Conservation (phyloP, 2,888 invertebrate genomes). For the Apodemia zela region DNA sequence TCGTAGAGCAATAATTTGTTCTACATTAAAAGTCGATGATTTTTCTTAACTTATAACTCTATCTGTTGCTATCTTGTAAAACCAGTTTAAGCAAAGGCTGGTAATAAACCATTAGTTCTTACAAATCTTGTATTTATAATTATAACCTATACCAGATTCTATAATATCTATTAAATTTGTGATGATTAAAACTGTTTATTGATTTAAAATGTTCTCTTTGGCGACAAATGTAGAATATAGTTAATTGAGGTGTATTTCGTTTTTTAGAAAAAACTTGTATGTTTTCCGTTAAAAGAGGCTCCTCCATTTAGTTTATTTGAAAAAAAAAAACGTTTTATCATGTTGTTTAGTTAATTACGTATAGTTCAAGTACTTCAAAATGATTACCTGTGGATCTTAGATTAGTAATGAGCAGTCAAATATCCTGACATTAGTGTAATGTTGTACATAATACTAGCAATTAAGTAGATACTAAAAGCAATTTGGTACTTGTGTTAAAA, state of each 20-base stretch:
- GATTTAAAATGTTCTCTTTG: background rate
- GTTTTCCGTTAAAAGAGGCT: background rate
- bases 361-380: background rate
- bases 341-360: conserved; percentile 27
- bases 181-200: background rate
- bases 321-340: conserved; percentile 28
- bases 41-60: too few species aligned
- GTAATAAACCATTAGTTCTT: background rate
- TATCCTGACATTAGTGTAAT: conserved; percentile 62
- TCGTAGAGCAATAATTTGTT: too few species aligned
- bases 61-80: too few species aligned
- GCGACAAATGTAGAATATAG: background rate
- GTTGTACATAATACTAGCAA: conserved; percentile 65
- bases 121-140: background rate
- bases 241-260: background rate
- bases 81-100: too few species aligned
- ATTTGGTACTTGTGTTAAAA: conserved; percentile 61
- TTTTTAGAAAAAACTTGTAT: background rate
- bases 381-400: conserved; percentile 35
- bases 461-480: conserved; percentile 56
- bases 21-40: too few species aligned
- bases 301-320: background rate
- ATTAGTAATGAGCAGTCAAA: conserved; percentile 71
- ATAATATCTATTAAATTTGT: background rate
- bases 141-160: background rate